A percentile compares a stretch with the other conserved stretches of the same genome.
Evolutionary conservation across 2,113 vertebrate species (phyloP).

Genomic region (Ia io): DNA sequence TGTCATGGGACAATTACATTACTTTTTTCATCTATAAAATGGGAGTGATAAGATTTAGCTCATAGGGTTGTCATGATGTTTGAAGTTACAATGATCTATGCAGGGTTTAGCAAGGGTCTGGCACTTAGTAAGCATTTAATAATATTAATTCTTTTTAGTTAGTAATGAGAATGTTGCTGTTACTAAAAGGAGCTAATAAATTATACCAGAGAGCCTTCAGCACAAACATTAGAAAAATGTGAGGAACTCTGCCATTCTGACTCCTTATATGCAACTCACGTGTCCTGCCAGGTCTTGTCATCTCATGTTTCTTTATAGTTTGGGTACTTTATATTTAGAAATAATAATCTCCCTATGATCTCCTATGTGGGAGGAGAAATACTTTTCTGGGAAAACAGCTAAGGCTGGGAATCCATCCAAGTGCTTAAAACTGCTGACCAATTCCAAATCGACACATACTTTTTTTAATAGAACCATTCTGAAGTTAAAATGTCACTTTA

Average conservation of each 20-base stretch:
- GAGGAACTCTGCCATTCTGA: not conserved
- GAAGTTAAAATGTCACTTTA: not conserved
- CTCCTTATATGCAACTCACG: not conserved
- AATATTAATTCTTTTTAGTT: not conserved
- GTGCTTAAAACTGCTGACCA: slow-evolving; percentile 15
- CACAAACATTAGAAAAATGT: not conserved
- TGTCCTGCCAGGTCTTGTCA: not conserved
- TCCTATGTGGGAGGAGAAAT: not conserved
- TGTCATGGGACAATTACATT: not conserved
- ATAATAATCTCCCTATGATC: not conserved
- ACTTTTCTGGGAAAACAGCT: slow-evolving; percentile 23
- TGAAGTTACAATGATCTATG: not conserved
- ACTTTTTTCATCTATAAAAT: not conserved
- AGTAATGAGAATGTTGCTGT: not conserved
- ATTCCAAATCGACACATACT: not conserved
- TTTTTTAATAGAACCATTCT: not conserved
- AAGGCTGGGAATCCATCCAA: not conserved
- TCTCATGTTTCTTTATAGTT: not conserved
- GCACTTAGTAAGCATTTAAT: not conserved
- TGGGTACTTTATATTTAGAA: not conserved
- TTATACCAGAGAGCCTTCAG: not conserved
- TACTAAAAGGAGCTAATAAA: not conserved
- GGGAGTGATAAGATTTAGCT: not conserved
- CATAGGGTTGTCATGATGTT: not conserved
- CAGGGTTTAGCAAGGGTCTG: not conserved